Conservation (phyloP, 2,797 vertebrate species). For the Petrocephalus schoutedeni region DNA sequence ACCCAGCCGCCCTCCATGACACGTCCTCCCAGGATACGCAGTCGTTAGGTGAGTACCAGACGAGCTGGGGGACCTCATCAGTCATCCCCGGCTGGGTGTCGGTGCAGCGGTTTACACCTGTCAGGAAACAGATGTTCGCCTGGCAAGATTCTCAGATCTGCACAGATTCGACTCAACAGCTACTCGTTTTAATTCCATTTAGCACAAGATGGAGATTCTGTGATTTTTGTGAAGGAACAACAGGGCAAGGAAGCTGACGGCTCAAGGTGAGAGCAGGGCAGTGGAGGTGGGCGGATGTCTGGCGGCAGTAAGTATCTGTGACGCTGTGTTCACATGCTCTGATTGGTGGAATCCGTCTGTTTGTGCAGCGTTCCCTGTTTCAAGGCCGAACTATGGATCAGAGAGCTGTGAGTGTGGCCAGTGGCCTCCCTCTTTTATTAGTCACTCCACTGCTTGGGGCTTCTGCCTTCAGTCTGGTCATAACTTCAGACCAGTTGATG, state of each 20-base stretch:
- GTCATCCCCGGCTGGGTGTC: not conserved
- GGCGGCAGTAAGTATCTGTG: not conserved
- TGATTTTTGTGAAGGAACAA: constrained; percentile 85
- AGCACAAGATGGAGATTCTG: constrained; percentile 76
- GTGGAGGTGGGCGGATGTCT: not conserved
- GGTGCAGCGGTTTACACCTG: not conserved
- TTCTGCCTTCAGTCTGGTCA: not conserved
- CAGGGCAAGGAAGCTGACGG: constrained; percentile 65
- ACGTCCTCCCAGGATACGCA: constrained; percentile 67
- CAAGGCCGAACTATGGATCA: constrained; percentile 92
- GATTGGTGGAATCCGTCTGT: constrained; percentile 15
- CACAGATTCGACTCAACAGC: not conserved
- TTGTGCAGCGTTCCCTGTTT: constrained; percentile 74
- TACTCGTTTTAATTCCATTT: constrained; percentile 3
- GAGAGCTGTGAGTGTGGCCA: constrained; percentile 81
- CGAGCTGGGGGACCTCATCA: not conserved
- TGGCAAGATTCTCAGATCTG: not conserved
- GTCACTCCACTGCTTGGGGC: not conserved
- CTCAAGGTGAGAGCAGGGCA: constrained; percentile 63
- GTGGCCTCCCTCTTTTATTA: not conserved
- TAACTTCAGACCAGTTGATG: not conserved
- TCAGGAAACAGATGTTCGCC: not conserved
- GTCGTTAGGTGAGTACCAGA: constrained; percentile 58
- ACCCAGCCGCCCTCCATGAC: constrained; percentile 59
- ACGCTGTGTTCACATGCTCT: not conserved